phyloP scores from a whole-genome alignment of 2,888 invertebrate genomes.

The Argyresthia goedartella region DNA sequence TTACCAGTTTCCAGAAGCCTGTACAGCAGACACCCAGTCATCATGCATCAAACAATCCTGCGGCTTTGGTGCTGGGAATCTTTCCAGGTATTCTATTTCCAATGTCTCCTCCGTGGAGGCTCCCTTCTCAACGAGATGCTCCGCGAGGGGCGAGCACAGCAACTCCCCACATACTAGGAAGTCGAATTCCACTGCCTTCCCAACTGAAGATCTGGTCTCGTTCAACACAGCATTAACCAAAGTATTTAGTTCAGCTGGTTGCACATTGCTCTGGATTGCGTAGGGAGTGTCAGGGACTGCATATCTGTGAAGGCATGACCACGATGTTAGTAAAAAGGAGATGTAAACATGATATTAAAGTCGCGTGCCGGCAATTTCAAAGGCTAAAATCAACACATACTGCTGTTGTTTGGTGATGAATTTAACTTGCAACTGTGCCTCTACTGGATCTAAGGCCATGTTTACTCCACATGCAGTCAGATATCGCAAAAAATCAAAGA shows the following conservation, averaged over 20 bases:
- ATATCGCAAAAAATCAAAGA: background rate
- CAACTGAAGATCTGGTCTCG: slow-evolving; percentile 51
- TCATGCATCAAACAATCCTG: slow-evolving; percentile 94
- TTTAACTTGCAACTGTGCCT: slow-evolving; percentile 81
- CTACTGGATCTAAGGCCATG: slow-evolving; percentile 36
- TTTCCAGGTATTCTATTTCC: slow-evolving; percentile 92
- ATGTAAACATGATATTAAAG: too few relatives aligned
- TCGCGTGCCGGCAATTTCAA: background rate
- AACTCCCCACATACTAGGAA: slow-evolving; percentile 90
- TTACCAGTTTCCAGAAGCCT: slow-evolving; percentile 77
- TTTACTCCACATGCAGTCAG: background rate
- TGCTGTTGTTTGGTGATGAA: slow-evolving; percentile 85
- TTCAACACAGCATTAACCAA: slow-evolving; percentile 84
- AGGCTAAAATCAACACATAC: slow-evolving; percentile 64
- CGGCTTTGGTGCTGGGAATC: slow-evolving; percentile 92
- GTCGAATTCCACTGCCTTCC: slow-evolving; percentile 81
- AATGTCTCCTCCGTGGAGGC: slow-evolving; percentile 87
- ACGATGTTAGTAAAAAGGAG: background rate
- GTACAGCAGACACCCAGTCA: slow-evolving; percentile 97
- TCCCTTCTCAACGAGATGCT: slow-evolving; percentile 82
- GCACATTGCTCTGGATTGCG: slow-evolving; percentile 82
- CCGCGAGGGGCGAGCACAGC: slow-evolving; percentile 76
- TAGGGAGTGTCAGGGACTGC: slow-evolving; percentile 89
- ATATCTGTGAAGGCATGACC: slow-evolving; percentile 69
- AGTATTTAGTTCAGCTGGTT: slow-evolving; percentile 78